A percentile compares a stretch with the other conserved stretches of the same genome.
Evolutionary conservation across 2,113 vertebrate species (phyloP).

Genomic region (Scalopus aquaticus): DNA sequence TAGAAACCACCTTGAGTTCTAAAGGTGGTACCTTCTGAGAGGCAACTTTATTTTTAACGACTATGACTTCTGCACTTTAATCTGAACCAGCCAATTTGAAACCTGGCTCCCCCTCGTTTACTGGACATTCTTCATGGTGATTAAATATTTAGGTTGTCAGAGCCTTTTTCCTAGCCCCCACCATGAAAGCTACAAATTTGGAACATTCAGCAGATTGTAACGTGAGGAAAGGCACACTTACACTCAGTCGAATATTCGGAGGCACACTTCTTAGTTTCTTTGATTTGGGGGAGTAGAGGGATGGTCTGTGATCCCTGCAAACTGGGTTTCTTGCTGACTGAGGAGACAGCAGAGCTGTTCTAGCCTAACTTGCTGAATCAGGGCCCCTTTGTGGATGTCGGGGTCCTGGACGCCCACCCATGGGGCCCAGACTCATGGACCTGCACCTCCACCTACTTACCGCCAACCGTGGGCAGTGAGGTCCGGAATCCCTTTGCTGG

Average conservation of each 20-base stretch:
- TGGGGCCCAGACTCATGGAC: background rate
- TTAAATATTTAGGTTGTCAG: conserved; percentile 69
- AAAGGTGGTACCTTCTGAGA: conserved; percentile 20
- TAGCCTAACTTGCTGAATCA: background rate
- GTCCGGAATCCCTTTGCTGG: background rate
- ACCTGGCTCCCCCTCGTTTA: conserved; percentile 34
- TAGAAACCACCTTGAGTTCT: conserved; percentile 47
- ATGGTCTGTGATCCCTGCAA: background rate
- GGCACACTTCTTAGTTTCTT: background rate
- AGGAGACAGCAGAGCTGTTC: background rate
- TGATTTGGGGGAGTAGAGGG: background rate
- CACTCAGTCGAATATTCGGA: background rate
- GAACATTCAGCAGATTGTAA: conserved; percentile 47
- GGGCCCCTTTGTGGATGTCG: background rate
- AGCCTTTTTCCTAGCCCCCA: background rate
- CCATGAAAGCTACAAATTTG: conserved; percentile 53
- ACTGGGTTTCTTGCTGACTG: background rate
- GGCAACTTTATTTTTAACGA: conserved; percentile 39
- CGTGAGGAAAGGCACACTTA: conserved; percentile 23
- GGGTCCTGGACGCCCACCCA: background rate
- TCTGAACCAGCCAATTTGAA: conserved; percentile 53
- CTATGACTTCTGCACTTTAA: conserved; percentile 51
- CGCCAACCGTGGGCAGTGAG: background rate
- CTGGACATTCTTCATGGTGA: conserved; percentile 61
- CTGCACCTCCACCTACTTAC: background rate